Base-by-base conservation (phyloP, 1,140 invertebrate genomes). In the Phocides pigmalion region DNA sequence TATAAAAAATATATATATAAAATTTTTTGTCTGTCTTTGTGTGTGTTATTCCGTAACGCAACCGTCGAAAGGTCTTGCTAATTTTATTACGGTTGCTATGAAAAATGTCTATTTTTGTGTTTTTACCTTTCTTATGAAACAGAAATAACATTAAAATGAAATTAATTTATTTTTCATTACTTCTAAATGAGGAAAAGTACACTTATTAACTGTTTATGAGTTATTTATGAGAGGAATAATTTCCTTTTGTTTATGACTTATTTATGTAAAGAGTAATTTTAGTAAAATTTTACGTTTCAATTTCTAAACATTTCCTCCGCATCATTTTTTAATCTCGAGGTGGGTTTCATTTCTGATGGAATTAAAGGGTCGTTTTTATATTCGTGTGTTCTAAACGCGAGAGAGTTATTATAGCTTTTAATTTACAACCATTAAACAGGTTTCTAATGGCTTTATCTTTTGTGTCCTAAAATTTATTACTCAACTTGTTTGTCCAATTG, bases 121-220 rank as follows among this genome's bases (percentile, higher is more conserved):
- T n/a, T n/a, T n/a, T n/a, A n/a, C n/a, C n/a, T n/a, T n/a, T n/a
- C n/a, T n/a, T n/a, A n/a, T n/a, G n/a, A n/a, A n/a, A n/a, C n/a
- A n/a, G n/a, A n/a, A n/a, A n/a, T n/a, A n/a, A n/a, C n/a, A n/a
- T n/a, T n/a, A n/a, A 28, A 28, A 28, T 28, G 2, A 51, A 51
- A 35, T 32, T 51, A 17, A 17, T 51, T 32, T 51, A 2, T n/a
- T n/a, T 50, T 8, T 3, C 2, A 8, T 15, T 22, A 19, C 5
- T 46, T n/a, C 12, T 22, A 28, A 14, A 16, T 17, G 37, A 42
- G 53, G n/a, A 28, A 44, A 42, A 44, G 28, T 44, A 25, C 8
- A 56, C n/a, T 42, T 28, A 56, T 56, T 56, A 56, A 11, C 19
- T 56, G 42, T 8, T 56, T 56, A 42, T 15, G 20, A 42, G n/a